Base-by-base conservation (phyloP, 2,797 vertebrate genomes). In the Gila robusta region DNA sequence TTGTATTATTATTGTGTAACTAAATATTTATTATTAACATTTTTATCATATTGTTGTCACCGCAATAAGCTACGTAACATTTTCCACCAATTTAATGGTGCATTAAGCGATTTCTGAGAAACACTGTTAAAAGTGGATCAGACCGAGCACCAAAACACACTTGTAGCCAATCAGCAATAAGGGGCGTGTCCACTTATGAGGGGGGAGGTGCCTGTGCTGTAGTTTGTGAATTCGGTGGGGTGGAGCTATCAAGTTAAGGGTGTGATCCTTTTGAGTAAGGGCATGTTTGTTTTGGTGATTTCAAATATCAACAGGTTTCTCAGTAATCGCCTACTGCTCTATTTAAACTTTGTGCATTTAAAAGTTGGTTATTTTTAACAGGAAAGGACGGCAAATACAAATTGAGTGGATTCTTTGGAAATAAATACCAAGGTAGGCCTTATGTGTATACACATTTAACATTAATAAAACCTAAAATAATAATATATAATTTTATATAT, bases 381-480 rank as follows among this genome's bases (percentile, higher is more conserved):
- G 91, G 89, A 73, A 93, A 94, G 21, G 91, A 94, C 28, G 82
- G 39, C 17, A 94, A 96, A 92, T 91, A 94, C 76, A 90, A 95
- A 54, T 82, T 95, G 88, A 95, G 93, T 44, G 93, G 94, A 72
- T 96, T 96, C 91, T 94, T 95, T 91, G 94, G 95, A 8, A 95
- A 95, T 23, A 94, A 93, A 85, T 91, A 94, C 88, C 93, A 95
- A 93, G 94, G 95, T 96, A 87, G 89, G 85, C 84, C 76, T 56
- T 76, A 32, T 69, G 2, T 37, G 2, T n/a, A 79, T 41, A 52
- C n/a, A 78, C 21, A 41, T 76, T 54, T 77, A 47, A 37, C 28
- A 26, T 26, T 14, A 39, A 82, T 26, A 71, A 6, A 73, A 59
- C 4, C 23, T 21, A 14, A 44, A 23, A 59, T 14, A 47, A 47